A percentile compares a stretch with the other conserved stretches of the same genome.
phyloP scores from a whole-genome alignment of 2,113 vertebrate genomes.

The Megaceryle torquata region DNA sequence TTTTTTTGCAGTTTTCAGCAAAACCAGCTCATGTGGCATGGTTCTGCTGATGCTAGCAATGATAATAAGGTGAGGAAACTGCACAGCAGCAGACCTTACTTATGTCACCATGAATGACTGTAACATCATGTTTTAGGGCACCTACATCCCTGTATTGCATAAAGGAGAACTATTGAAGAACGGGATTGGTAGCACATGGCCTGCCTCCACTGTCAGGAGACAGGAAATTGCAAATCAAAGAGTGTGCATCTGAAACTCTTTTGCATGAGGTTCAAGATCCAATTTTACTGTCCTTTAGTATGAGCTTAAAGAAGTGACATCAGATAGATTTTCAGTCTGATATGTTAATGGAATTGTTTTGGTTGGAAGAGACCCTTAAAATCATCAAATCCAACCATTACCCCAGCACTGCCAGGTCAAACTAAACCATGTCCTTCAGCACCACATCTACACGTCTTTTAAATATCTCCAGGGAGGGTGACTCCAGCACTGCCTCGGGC shows the following conservation, averaged over 20 bases:
- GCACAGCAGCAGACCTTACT: neutral
- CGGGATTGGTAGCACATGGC: neutral
- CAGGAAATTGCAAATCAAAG: neutral
- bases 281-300: neutral
- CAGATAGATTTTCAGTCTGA: neutral
- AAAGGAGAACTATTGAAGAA: neutral
- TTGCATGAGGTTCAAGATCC: neutral
- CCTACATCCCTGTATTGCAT: neutral
- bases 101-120: accelerated
- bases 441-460: no score
- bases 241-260: neutral
- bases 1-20: neutral
- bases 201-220: neutral
- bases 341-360: neutral
- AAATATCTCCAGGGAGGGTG: no score
- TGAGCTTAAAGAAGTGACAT: neutral
- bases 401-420: no score
- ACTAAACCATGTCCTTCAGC: no score
- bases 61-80: neutral
- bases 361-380: no score
- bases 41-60: neutral
- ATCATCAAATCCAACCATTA: no score
- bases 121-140: neutral
- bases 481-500: no score
- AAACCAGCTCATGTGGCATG: neutral